Evolutionary conservation across 2,888 invertebrate species (phyloP), one percentile per base, ranked within the genome.

Genomic region (Carpatolechia fugitivella): DNA sequence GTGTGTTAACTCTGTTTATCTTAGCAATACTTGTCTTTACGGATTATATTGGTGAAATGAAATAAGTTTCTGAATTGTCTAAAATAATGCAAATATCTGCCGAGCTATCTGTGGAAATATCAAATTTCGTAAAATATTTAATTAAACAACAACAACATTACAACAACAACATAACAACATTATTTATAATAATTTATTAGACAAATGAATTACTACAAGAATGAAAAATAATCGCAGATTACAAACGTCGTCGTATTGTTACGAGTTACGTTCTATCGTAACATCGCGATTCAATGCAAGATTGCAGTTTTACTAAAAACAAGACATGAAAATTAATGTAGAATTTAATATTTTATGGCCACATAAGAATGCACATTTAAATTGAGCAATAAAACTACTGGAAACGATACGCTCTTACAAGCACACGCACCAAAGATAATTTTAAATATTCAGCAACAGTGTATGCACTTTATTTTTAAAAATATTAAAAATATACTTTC

Each of bases 311-410:
- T 6, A 24, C 24, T 24, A 24, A 24, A 10, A 33, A 33, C 2
- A 33, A 33, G n/a, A 2, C 33, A 33, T 33, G 3, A 6, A 6
- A 6, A 33, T 2, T 6, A 33, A 5, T 33, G 10, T 33, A n/a
- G 24, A 24, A 44, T 44, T 24, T 44, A 10, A 44, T n/a, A 29
- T 44, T 44, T 44, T 24, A 44, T 29, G 24, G 24, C 44, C 18
- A 5, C n/a, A 44, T 24, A 44, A 24, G 44, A 44, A 44, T 44
- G 20, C n/a, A 13, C 24, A n/a, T n/a, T n/a, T n/a, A 20, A 24
- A 44, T 44, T 44, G 44, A 44, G 44, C 24, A n/a, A 44, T 44
- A 44, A 40, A 44, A 44, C 44, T 29, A 20, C 24, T 44, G 44
- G 24, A 20, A 10, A 20, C 44, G 44, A 44, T 18, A 44, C 44